Evolutionary conservation across 1,140 invertebrate species (phyloP), one percentile per base, ranked within the genome.

Genomic region (Pseudomyrmex flavicornis): DNA sequence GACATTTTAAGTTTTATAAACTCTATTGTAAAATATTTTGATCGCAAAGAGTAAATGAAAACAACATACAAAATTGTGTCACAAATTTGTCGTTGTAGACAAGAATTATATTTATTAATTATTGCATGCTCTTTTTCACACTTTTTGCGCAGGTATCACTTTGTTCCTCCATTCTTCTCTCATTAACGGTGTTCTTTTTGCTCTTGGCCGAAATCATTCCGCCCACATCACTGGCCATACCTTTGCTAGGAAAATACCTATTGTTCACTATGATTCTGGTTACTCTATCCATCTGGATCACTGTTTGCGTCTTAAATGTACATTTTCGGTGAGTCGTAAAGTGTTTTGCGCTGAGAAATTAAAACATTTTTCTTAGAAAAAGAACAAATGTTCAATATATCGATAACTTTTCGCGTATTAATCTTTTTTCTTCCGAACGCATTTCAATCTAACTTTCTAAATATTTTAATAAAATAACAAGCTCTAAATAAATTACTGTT

Each of bases 261-360:
- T 95, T 99, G 76, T 99, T 99, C 95, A 99, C 99, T 35, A 99
- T 99, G 98, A 98, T 99, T 86, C 95, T 99, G 85, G 98, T 99
- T 73, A 99, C 98, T 20, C 95, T 99, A 74, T 99, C 98, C 84
- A 99, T 99, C 88, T 97, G 98, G 95, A 98, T 99, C 92, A 99
- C 99, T 17, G 99, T 99, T 65, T 98, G 98, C 90, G 98, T 99
- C 46, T 95, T 99, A 74, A 99, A 99, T 94, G 97, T 99, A 63
- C 98, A 99, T 94, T 99, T 99, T 95, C 97, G 99, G 97, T 99
- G 96, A 96, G 95, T 95, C 72, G 13, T 73, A 12, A 44, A 13
- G 13, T 61, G 52, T 46, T 20, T 54, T 17, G 56, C 35, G 35
- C 0, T 35, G 4, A 66, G 66, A 35, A 0, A 44, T 65, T 15